Base-by-base conservation (phyloP, 2,888 invertebrate genomes). In the Nemotelus pantherinus region DNA sequence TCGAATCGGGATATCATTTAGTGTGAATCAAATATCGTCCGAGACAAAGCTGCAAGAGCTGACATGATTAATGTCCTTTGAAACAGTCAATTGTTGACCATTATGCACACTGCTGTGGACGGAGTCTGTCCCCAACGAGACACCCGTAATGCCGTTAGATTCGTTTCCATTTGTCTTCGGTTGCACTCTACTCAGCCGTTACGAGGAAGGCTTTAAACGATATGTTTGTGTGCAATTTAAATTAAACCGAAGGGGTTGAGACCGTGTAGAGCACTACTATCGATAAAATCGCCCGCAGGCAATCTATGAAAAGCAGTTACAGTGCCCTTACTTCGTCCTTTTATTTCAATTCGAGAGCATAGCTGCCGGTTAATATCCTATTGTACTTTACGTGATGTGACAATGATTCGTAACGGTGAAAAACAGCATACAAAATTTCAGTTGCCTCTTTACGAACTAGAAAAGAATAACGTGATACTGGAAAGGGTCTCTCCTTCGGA, bases 51-150 rank as follows among this genome's bases (percentile, higher is more conserved):
- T 9, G 9, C 6, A 41, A 47, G 4, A 2, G 25, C 7, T 39
- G 44, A 43, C 70, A 53, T 70, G 74, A 74, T 74, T 74, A 74
- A 74, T 74, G 74, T 74, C 74, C 74, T 74, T 72, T 74, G 74
- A 60, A 60, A 57, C 43, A 48, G 60, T 48, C 60, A 72, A 72
- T 72, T 58, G 71, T 58, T 55, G 70, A 70, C 70, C 53, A 58
- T 72, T 58, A 72, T 72, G 43, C 44, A 70, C 70, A 70, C 70
- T 43, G 55, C 55, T 55, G 55, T 70, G 25, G 43, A 55, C 50
- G 41, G 44, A 70, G 55, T 70, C 55, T 43, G 55, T 70, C 50
- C 70, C 50, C 9, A 43, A 47, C 25, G 48, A 47, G 47, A 70
- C 70, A n/a, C 70, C 47, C 70, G 25, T 70, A 55, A 53, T 70